Evolutionary conservation across 2,888 invertebrate species (phyloP), one percentile per base, ranked within the genome.

Genomic region (Osmoderma eremita): DNA sequence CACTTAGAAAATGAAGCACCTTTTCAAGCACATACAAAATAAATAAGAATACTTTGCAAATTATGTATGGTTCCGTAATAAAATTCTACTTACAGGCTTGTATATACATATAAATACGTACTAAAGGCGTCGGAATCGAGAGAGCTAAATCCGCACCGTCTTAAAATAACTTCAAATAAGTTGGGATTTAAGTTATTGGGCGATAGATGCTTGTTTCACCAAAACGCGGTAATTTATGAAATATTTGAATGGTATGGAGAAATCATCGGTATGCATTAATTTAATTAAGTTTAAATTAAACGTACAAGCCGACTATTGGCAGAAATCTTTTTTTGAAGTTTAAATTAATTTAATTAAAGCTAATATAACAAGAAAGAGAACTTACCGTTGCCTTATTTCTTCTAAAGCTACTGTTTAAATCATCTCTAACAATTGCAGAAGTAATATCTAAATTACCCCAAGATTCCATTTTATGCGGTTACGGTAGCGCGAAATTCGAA

Each of bases 351-450:
- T n/a, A 13, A 30, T 50, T n/a, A 61, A 30, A 61, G n/a, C 13
- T 36, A 15, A 18, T 39, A 42, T 5, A n/a, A n/a, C 18, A 3
- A 18, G 20, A 17, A 1, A 20, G 18, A 3, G 10, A 69, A 79
- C 82, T 79, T 73, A 81, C 81, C 24, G 73, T 75, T 75, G 76
- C 78, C 70, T 78, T 80, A 0, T 73, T 56, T 49, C 76, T 74
- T 53, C 81, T 72, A 56, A 81, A 77, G 77, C 88, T 88, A 69
- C 84, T 83, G 67, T 84, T 83, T 74, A 84, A 75, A 73, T 89
- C 91, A 83, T 92, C 91, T 73, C 91, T 87, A 67, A 88, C 88
- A 75, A 91, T 88, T 15, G 90, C 90, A 69, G 88, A 87, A 53
- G 88, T 77, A 30, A 81, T 75, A 65, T 80, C 80, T 63, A 91